A percentile compares a stretch with the other conserved stretches of the same genome.
Evolutionary conservation across 2,888 invertebrate species (phyloP).

Genomic region (Luperina nickerlii): DNA sequence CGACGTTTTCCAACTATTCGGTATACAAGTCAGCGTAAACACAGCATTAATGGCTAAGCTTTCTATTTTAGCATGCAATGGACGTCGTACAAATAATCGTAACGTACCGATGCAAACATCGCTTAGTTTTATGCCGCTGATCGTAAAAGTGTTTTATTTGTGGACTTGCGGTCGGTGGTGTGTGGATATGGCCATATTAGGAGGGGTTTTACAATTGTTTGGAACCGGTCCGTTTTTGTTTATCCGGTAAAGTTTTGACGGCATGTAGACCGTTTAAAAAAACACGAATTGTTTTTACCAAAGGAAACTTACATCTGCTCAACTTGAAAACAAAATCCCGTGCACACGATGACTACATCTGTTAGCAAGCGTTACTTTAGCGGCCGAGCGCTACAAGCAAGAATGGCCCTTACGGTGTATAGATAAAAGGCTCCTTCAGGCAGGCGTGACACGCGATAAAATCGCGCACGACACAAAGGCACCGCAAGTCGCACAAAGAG

Average conservation of each 20-base stretch:
- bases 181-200: constrained; percentile 49
- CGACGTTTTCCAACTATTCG: constrained; percentile 1
- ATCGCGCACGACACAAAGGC: no score
- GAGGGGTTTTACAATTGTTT: constrained; percentile 27
- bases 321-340: no score
- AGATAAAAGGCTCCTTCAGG: no score
- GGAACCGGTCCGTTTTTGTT: constrained; percentile 15
- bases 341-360: no score
- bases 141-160: constrained; percentile 66
- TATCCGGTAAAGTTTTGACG: constrained; percentile 15
- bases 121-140: constrained; percentile 60
- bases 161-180: constrained; percentile 44
- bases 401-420: no score
- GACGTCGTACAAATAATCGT: constrained; percentile 55
- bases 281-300: neutral
- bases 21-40: constrained; percentile 57
- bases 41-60: constrained; percentile 34
- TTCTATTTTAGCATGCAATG: constrained; percentile 59
- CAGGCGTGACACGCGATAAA: no score
- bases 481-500: no score
- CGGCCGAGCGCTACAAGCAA: no score
- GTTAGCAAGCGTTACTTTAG: no score
- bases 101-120: constrained; percentile 59
- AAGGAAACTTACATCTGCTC: no score
- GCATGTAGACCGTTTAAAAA: neutral